Base-by-base conservation (phyloP, 2,888 invertebrate species). In the Sarcophaga rosellei region DNA sequence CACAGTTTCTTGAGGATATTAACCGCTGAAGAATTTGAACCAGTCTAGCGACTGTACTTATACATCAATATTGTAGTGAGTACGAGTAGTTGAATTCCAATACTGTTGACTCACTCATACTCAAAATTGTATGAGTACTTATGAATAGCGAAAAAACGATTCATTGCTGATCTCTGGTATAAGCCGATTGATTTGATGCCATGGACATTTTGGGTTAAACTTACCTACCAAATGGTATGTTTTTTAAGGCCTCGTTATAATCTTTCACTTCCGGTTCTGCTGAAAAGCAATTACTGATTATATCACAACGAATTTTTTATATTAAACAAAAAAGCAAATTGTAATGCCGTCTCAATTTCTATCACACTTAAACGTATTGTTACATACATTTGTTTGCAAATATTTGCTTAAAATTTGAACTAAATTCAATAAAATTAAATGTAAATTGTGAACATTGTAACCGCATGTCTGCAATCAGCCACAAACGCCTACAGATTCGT, bases 391-490 rank as follows among this genome's bases (percentile, higher is more conserved):
- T 25, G 11, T 61, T 69, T 45, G 6, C 53, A 69, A 80, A 72
- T 57, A 81, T 72, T 84, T 84, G 35, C 66, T 63, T 85, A 79
- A 81, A 59, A 77, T 66, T 84, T 75, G 69, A 17, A 69, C 77
- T 84, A 86, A 87, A 87, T 88, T 89, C 77, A 88, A 88, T 88
- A 87, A 89, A 89, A 90, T 90, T 90, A 90, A 90, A 88, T 88
- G 88, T 85, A 88, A 89, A 89, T 89, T 68, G 82, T 76, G 86
- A 87, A 88, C 88, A 87, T 88, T 90, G 90, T 90, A 91, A 91
- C 90, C 88, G 91, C 91, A 91, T 91, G 91, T 91, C 87, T 59
- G 77, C 88, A 91, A 90, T 90, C 90, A 91, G 89, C 66, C 63
- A 77, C 88, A 89, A 90, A 90, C 90, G 89, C 90, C 91, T 89